Evolutionary conservation across 2,888 invertebrate genomes (phyloP).

Genomic region (Electrophaes corylata): DNA sequence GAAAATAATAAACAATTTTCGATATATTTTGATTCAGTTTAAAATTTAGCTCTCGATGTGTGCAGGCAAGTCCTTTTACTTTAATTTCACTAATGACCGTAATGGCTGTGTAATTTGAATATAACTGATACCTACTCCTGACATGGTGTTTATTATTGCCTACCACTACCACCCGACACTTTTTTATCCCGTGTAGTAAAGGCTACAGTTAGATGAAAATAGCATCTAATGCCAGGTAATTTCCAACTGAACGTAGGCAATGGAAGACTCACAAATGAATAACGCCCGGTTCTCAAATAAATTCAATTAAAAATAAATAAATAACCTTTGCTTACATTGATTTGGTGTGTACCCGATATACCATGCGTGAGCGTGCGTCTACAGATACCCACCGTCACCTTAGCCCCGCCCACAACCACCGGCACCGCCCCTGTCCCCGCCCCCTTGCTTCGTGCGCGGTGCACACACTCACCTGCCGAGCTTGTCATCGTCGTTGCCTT

Average conservation of each 20-base stretch:
- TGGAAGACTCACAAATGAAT: background rate
- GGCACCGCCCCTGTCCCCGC: conserved; percentile 27
- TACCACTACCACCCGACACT: background rate
- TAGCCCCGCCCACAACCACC: conserved; percentile 3
- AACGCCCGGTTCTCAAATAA: background rate
- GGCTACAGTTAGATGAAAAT: background rate
- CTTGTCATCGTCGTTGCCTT: conserved; percentile 92
- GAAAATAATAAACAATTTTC: no score
- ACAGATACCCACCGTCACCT: conserved; percentile 20
- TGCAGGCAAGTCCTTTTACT: conserved; percentile 8
- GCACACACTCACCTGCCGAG: conserved; percentile 91
- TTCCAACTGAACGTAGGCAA: background rate
- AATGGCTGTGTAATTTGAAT: background rate
- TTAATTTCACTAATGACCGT: conserved; percentile 4
- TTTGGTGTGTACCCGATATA: background rate
- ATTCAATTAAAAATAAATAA: background rate
- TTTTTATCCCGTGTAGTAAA: background rate
- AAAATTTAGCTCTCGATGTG: background rate
- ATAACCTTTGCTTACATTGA: background rate
- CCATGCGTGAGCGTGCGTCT: conserved; percentile 25
- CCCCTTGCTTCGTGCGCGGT: conserved; percentile 33
- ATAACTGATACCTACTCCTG: background rate
- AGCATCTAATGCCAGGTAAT: conserved; percentile 1
- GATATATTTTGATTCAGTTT: background rate
- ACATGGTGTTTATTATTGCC: background rate